Percentiles rank a stretch among this genome's conserved stretches.
These are phyloP conservation scores for Hyposoter didymator DNA, from an alignment of 2,888 invertebrate genomes.

Conservation along the genomic window DNA sequence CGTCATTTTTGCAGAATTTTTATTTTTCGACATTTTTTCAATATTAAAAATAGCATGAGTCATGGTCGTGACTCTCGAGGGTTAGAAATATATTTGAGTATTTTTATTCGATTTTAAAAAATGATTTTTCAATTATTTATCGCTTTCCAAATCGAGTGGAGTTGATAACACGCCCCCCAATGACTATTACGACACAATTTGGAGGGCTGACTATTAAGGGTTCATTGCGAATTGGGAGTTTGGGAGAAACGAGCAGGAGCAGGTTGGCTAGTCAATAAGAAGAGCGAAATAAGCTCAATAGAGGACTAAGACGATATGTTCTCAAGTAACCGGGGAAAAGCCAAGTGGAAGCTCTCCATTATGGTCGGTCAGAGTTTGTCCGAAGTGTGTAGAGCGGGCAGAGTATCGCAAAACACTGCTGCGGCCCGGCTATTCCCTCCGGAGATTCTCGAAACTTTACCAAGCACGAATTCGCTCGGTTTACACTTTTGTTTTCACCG, in stretches of 20 bases:
- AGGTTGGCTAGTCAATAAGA: not conserved
- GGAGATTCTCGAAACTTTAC: slow-evolving; percentile 20
- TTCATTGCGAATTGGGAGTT: too few relatives aligned
- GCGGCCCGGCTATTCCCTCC: not conserved
- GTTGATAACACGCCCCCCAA: too few relatives aligned
- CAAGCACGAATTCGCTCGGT: slow-evolving; percentile 43
- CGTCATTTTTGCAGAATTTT: too few relatives aligned
- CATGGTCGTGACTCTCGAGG: too few relatives aligned
- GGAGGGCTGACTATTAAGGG: too few relatives aligned
- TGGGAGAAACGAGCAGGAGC: not conserved
- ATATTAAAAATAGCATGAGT: too few relatives aligned
- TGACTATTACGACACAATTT: too few relatives aligned
- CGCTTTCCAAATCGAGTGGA: too few relatives aligned
- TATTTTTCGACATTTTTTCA: too few relatives aligned
- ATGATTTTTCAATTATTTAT: too few relatives aligned
- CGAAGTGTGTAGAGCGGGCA: not conserved
- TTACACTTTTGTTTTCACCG: slow-evolving; percentile 39
- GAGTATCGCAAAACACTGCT: not conserved
- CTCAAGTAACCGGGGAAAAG: slow-evolving; percentile 10
- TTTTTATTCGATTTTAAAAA: too few relatives aligned
- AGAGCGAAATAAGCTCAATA: slow-evolving; percentile 1
- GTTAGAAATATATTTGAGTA: too few relatives aligned
- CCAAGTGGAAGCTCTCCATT: slow-evolving; percentile 16
- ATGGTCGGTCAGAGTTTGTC: slow-evolving; percentile 38
- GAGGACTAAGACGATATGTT: slow-evolving; percentile 25